Conservation (phyloP, 2,113 vertebrate species). For the Desmodus rotundus region DNA sequence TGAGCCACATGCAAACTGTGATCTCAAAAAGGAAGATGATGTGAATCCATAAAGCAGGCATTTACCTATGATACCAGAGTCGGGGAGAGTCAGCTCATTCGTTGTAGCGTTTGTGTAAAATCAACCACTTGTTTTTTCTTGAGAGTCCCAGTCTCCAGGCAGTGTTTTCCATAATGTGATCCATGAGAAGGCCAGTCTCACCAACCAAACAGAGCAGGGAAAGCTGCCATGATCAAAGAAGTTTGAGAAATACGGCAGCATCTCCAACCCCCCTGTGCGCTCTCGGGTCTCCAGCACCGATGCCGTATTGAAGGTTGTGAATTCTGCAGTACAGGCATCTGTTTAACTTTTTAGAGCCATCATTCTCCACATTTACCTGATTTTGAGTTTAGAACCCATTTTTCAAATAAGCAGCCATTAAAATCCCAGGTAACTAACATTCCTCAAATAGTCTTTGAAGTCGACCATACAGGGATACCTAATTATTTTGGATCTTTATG, state of each 20-base stretch:
- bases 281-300: not conserved
- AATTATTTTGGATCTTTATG: not conserved
- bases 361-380: not conserved
- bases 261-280: not conserved
- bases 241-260: not conserved
- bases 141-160: not conserved
- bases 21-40: constrained; percentile 35
- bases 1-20: constrained; percentile 17
- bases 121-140: not conserved
- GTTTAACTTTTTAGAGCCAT: not conserved
- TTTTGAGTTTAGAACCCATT: not conserved
- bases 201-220: not conserved
- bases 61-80: not conserved
- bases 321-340: not conserved
- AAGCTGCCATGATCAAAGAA: not conserved
- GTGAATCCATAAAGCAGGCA: not conserved
- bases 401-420: constrained; percentile 1
- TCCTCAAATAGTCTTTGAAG: constrained; percentile 32
- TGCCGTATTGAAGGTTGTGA: not conserved
- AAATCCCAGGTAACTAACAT: not conserved
- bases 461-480: not conserved
- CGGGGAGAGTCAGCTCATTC: not conserved
- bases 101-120: not conserved
- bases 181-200: not conserved
- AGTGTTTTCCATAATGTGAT: not conserved